Percentiles rank a stretch among this genome's conserved stretches.
Conservation (phyloP, 2,113 vertebrate genomes). For the Ranitomeya imitator region DNA sequence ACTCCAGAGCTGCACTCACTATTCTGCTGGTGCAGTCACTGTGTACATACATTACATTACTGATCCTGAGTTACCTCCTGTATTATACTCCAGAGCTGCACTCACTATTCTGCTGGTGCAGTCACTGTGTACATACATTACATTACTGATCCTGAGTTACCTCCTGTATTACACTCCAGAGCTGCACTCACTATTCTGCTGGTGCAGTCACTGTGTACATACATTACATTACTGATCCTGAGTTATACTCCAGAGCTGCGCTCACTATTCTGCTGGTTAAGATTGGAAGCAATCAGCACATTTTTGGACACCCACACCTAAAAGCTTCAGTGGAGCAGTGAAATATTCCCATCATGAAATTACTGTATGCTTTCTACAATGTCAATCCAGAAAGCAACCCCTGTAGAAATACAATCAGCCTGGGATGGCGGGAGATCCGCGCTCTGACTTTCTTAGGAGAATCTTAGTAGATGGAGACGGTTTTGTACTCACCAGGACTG, state of each 20-base stretch:
- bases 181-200: not conserved
- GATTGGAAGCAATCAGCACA: not conserved
- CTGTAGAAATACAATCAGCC: not conserved
- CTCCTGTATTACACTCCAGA: not conserved
- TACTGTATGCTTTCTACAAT: not conserved
- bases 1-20: too few species aligned
- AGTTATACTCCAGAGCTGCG: too few species aligned
- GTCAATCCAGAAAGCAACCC: not conserved
- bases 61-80: too few species aligned
- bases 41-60: too few species aligned
- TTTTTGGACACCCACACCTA: not conserved
- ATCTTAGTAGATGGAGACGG: not conserved
- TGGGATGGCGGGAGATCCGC: not conserved
- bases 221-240: not conserved
- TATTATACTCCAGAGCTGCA: too few species aligned
- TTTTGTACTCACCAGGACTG: not conserved
- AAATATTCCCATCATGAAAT: not conserved
- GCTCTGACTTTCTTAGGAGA: not conserved
- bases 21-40: too few species aligned
- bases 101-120: too few species aligned
- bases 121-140: too few species aligned
- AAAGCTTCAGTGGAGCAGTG: not conserved
- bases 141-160: too few species aligned
- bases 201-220: not conserved
- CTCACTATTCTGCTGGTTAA: not conserved